Evolutionary conservation across 2,797 vertebrate species (phyloP).

Genomic region (Melanotaenia maccullochi): DNA sequence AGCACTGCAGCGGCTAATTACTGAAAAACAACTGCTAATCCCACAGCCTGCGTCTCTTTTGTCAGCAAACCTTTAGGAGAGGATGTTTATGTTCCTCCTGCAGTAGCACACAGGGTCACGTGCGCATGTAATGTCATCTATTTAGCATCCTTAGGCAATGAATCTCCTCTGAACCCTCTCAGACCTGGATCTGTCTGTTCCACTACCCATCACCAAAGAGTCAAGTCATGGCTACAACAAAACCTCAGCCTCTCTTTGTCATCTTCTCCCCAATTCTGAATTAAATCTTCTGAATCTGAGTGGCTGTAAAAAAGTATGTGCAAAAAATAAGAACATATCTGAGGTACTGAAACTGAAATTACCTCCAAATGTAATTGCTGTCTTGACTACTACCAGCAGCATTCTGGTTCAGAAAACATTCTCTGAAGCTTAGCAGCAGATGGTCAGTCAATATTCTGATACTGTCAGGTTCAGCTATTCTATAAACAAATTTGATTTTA

Average conservation of each 20-base stretch:
- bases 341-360: slow-evolving; percentile 4
- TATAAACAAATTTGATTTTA: slow-evolving; percentile 5
- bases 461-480: slow-evolving; percentile 36
- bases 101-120: slow-evolving; percentile 59
- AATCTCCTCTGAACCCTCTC: slow-evolving; percentile 68
- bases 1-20: slow-evolving; percentile 38
- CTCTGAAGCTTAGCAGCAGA: slow-evolving; percentile 20
- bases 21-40: slow-evolving; percentile 40
- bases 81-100: slow-evolving; percentile 55
- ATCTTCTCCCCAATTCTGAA: slow-evolving; percentile 32
- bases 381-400: slow-evolving; percentile 32
- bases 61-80: slow-evolving; percentile 55
- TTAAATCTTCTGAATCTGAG: slow-evolving; percentile 29
- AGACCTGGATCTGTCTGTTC: slow-evolving; percentile 81
- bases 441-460: slow-evolving; percentile 18
- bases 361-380: slow-evolving; percentile 5
- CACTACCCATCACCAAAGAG: slow-evolving; percentile 66
- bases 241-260: slow-evolving; percentile 35
- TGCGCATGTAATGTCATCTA: slow-evolving; percentile 76
- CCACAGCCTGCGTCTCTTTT: slow-evolving; percentile 36
- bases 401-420: slow-evolving; percentile 32
- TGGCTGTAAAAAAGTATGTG: slow-evolving; percentile 24
- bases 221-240: slow-evolving; percentile 57
- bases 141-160: slow-evolving; percentile 65
- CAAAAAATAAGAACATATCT: background rate